phyloP scores from a whole-genome alignment of 2,888 invertebrate species.

The Calephelis perditalis region DNA sequence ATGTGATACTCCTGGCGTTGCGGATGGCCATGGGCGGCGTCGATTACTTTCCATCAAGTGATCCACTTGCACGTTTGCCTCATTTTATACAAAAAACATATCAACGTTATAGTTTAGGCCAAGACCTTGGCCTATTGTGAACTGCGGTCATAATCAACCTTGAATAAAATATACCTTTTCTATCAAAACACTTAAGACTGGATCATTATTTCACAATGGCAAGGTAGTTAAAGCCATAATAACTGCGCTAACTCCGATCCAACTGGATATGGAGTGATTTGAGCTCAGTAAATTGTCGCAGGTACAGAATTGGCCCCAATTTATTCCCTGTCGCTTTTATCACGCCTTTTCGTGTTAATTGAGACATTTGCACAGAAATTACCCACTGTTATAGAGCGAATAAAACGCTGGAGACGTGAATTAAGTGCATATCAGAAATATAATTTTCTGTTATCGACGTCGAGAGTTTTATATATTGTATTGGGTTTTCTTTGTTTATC shows the following conservation, averaged over 20 bases:
- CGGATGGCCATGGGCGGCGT: too few species aligned
- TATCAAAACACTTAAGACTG: not conserved
- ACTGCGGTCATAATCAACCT: not conserved
- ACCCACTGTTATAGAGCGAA: slow-evolving; percentile 39
- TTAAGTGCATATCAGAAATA: slow-evolving; percentile 15
- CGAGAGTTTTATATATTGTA: not conserved
- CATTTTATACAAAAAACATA: too few species aligned
- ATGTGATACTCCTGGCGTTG: too few species aligned
- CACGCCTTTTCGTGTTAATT: slow-evolving; percentile 58
- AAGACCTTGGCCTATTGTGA: too few species aligned
- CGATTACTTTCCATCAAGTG: too few species aligned
- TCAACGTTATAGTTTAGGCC: too few species aligned
- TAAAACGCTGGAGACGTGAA: slow-evolving; percentile 27
- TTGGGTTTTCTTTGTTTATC: too few species aligned
- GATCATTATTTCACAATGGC: not conserved
- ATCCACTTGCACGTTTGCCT: too few species aligned
- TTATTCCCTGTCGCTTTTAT: slow-evolving; percentile 58
- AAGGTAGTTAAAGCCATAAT: slow-evolving; percentile 33
- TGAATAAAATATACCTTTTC: not conserved
- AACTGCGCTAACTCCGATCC: slow-evolving; percentile 27
- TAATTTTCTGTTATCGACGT: not conserved
- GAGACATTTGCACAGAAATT: slow-evolving; percentile 65
- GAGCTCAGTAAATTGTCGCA: slow-evolving; percentile 48
- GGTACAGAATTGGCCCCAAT: slow-evolving; percentile 53
- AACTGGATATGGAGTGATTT: slow-evolving; percentile 36